Percentiles rank a stretch among this genome's conserved stretches.
phyloP scores from a whole-genome alignment of 1,140 invertebrate genomes.

The Manduca sexta region DNA sequence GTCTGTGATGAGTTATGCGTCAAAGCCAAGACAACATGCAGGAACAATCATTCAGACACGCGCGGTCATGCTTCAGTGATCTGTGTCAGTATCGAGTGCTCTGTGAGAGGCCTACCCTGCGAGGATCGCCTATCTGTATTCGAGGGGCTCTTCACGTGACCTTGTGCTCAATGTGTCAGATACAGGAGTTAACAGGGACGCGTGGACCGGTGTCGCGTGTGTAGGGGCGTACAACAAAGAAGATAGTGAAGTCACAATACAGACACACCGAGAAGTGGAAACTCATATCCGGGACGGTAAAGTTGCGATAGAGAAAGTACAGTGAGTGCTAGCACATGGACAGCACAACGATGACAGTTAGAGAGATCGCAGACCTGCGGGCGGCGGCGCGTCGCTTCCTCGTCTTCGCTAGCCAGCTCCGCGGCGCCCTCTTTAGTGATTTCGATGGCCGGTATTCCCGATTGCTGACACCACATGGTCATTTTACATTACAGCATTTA shows the following conservation, averaged over 20 bases:
- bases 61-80: constrained; percentile 62
- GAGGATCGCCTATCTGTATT: constrained; percentile 16
- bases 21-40: constrained; percentile 71
- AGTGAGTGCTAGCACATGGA: constrained; percentile 68
- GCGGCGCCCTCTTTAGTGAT: constrained; percentile 86
- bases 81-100: constrained; percentile 49
- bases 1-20: constrained; percentile 31
- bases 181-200: constrained; percentile 25
- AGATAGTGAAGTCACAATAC: constrained; percentile 32
- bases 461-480: constrained; percentile 67
- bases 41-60: constrained; percentile 57
- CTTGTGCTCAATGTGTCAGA: constrained; percentile 24
- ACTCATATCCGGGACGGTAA: constrained; percentile 58
- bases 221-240: constrained; percentile 43
- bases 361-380: constrained; percentile 72
- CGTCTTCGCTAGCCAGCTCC: constrained; percentile 73
- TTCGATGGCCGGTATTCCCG: constrained; percentile 80
- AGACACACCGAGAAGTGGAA: constrained; percentile 53
- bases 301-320: constrained; percentile 62
- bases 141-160: constrained; percentile 4
- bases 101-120: constrained; percentile 46
- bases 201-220: constrained; percentile 48
- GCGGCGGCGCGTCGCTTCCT: constrained; percentile 65
- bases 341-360: constrained; percentile 68
- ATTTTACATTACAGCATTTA: constrained; percentile 56